Conservation (phyloP, 1,140 invertebrate species). For the Meloidogyne exigua region DNA sequence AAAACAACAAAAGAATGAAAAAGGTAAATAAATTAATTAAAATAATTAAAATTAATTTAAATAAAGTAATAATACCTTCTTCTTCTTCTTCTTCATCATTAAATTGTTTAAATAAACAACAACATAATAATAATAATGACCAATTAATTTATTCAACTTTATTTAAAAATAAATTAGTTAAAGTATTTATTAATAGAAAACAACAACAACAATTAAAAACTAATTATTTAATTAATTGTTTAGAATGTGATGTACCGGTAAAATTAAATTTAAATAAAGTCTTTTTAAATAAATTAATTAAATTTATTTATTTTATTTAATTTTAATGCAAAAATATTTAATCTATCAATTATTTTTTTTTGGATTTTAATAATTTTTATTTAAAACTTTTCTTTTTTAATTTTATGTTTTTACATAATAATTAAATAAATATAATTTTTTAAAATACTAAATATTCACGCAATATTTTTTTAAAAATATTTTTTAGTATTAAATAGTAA, state of each 20-base stretch:
- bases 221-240: slow-evolving; percentile 27
- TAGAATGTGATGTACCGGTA: slow-evolving; percentile 26
- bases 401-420: not conserved
- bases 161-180: too few species aligned
- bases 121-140: too few species aligned
- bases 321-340: not conserved
- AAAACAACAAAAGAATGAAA: too few species aligned
- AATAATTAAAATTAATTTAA: too few species aligned
- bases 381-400: not conserved
- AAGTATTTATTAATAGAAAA: not conserved
- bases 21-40: too few species aligned
- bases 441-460: not conserved
- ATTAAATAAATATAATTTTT: not conserved
- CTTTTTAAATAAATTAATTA: too few species aligned
- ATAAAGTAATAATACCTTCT: too few species aligned
- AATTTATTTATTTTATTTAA: not conserved
- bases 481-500: not conserved
- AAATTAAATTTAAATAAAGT: not conserved
- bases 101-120: too few species aligned
- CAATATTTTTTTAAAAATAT: not conserved
- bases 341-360: not conserved
- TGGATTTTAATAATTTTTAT: not conserved
- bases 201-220: slow-evolving; percentile 6
- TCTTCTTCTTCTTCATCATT: too few species aligned
- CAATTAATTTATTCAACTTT: too few species aligned